phyloP scores from a whole-genome alignment of 2,888 invertebrate species.

The Buathra laborator region DNA sequence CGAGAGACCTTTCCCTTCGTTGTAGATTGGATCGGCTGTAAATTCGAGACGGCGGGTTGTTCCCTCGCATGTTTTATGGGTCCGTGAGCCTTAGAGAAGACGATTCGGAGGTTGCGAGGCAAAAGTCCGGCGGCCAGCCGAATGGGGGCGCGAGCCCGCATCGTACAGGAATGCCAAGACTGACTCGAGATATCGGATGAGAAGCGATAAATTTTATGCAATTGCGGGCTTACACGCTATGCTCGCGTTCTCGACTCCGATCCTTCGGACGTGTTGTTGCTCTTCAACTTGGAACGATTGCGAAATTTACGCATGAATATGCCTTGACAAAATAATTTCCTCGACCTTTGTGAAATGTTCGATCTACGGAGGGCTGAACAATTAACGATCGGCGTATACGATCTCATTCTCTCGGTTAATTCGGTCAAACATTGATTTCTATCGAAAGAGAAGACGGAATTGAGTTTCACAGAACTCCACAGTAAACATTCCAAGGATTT shows the following conservation, averaged over 20 bases:
- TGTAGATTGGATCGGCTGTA: constrained; percentile 76
- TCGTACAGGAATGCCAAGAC: constrained; percentile 56
- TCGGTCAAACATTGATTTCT: constrained; percentile 49
- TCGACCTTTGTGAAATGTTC: constrained; percentile 18
- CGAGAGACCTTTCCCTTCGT: not conserved
- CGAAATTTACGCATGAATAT: not conserved
- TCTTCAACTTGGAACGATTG: constrained; percentile 66
- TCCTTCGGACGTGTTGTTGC: constrained; percentile 59
- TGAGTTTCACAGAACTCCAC: no score
- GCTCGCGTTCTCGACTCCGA: not conserved
- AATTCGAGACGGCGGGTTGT: constrained; percentile 77
- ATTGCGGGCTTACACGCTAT: constrained; percentile 42
- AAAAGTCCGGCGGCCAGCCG: constrained; percentile 16
- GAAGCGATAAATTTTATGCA: constrained; percentile 64
- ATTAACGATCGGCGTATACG: not conserved
- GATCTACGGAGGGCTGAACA: constrained; percentile 30
- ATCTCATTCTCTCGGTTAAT: constrained; percentile 47
- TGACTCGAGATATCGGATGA: constrained; percentile 60
- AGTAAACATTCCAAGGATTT: no score
- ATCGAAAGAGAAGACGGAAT: constrained; percentile 30
- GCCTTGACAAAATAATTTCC: not conserved
- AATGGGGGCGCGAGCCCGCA: constrained; percentile 50
- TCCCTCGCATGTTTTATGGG: constrained; percentile 77
- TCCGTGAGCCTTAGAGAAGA: constrained; percentile 59
- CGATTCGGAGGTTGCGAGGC: constrained; percentile 62